These are phyloP conservation scores for Pandion haliaetus DNA, from an alignment of 2,113 vertebrate genomes.

Conservation along the genomic window DNA sequence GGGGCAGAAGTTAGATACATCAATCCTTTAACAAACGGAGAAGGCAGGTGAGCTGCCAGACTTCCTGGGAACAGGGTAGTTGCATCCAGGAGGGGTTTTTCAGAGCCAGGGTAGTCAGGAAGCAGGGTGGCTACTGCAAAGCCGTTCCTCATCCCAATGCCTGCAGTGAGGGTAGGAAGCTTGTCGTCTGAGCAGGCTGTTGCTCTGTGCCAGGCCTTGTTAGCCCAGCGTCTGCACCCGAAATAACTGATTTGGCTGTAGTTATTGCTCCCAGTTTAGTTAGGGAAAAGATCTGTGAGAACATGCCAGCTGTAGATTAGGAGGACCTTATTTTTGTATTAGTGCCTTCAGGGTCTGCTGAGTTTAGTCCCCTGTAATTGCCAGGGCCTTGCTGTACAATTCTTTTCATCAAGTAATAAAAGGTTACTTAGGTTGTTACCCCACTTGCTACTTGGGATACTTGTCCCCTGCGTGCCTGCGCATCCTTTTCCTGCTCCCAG, in stretches of 20 bases:
- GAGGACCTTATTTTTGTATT: neutral
- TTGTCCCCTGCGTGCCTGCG: neutral
- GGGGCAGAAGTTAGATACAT: neutral
- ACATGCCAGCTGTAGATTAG: neutral
- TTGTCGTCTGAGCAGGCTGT: neutral
- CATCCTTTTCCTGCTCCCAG: neutral
- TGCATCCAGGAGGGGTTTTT: conserved; percentile 1
- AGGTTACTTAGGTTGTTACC: neutral
- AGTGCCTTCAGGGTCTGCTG: neutral
- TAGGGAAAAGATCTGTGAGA: neutral
- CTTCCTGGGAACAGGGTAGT: neutral
- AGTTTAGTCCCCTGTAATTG: neutral
- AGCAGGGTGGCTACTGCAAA: neutral
- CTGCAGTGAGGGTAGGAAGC: neutral
- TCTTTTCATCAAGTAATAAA: neutral
- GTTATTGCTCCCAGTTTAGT: neutral
- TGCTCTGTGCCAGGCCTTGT: neutral
- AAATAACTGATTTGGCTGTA: conserved; percentile 17
- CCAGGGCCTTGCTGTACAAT: neutral
- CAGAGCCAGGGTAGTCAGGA: neutral
- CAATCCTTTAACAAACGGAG: neutral
- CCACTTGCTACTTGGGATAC: neutral
- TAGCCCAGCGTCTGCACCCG: neutral
- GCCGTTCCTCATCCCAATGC: neutral
- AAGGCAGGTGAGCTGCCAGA: conserved; percentile 16